Base-by-base conservation (phyloP, 2,113 vertebrate genomes). In the Monarcha castaneiventris region DNA sequence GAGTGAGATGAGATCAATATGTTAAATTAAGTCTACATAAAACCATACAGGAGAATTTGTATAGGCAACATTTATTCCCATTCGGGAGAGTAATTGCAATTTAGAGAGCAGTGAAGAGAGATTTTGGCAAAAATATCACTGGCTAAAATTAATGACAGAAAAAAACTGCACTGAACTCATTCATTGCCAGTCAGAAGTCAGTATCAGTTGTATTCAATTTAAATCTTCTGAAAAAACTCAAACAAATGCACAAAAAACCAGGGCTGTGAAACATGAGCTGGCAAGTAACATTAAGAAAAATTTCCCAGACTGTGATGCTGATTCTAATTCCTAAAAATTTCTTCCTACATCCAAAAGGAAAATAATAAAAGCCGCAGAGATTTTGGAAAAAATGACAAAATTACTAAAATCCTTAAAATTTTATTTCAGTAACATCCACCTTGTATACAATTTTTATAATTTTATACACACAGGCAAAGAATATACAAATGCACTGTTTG, bases 11-110 rank as follows among this genome's bases (percentile, higher is more conserved):
- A 94, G 84, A 94, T 96, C 83, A 79, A 73, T 94, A 87, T 71
- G 76, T 97, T 96, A 94, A 95, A 97, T 93, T 90, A 89, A 92
- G 79, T 87, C 89, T 95, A 78, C 75, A 44, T 87, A 90, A 96
- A 82, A 75, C 51, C 73, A 69, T 94, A 92, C 44, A 91, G 49
- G 83, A 87, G 80, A 90, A 95, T 95, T 95, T 81, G 78, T 51
- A 39, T 62, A 86, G 56, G 72, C 49, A 89, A 69, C 68, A 78
- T 73, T 81, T 91, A 89, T 81, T 86, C 66, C 77, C 2, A 20
- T 59, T 93, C 9, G 23, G 74, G 62, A 89, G 62, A 96, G 49
- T 52, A 75, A 85, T 59, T 32, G n/a, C 75, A 93, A 93, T 58
- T 72, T 61, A 72, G 63, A 63, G 64, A 83, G 18, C 41, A 63